These are phyloP conservation scores for Nylanderia fulva DNA, from an alignment of 1,140 invertebrate genomes.

Conservation along the genomic window DNA sequence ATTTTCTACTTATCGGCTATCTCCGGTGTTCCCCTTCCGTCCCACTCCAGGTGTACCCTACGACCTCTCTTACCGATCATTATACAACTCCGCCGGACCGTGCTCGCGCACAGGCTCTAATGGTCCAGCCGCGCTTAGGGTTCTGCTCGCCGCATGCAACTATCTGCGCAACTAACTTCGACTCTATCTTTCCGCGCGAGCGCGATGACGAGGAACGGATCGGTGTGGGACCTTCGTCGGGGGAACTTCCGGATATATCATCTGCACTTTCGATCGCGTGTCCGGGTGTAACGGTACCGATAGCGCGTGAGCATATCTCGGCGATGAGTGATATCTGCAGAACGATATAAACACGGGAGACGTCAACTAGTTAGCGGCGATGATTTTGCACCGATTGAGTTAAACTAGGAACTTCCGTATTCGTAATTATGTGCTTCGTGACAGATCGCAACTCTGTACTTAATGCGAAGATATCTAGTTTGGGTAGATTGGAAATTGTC, in stretches of 20 bases:
- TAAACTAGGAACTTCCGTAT: slow-evolving; percentile 42
- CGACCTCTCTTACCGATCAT: slow-evolving; percentile 75
- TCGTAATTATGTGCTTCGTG: slow-evolving; percentile 30
- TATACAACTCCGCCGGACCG: slow-evolving; percentile 62
- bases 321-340: slow-evolving; percentile 49
- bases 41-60: slow-evolving; percentile 24
- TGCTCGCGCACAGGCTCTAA: slow-evolving; percentile 65
- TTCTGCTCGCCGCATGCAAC: slow-evolving; percentile 46
- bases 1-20: slow-evolving; percentile 77
- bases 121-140: slow-evolving; percentile 64
- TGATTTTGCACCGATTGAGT: slow-evolving; percentile 13
- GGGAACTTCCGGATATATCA: slow-evolving; percentile 2
- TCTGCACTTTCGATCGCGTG: slow-evolving; percentile 70
- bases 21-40: slow-evolving; percentile 40
- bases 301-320: slow-evolving; percentile 35
- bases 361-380: not conserved
- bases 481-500: not conserved
- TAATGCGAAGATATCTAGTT: slow-evolving; percentile 6
- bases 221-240: slow-evolving; percentile 20
- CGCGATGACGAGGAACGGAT: slow-evolving; percentile 59
- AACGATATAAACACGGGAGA: not conserved
- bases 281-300: slow-evolving; percentile 65
- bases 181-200: slow-evolving; percentile 34
- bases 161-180: not conserved
- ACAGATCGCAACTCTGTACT: not conserved